Percentiles rank a stretch among this genome's conserved stretches.
Evolutionary conservation across 2,888 invertebrate genomes (phyloP).

Genomic region (Xanthorhoe spadicearia): DNA sequence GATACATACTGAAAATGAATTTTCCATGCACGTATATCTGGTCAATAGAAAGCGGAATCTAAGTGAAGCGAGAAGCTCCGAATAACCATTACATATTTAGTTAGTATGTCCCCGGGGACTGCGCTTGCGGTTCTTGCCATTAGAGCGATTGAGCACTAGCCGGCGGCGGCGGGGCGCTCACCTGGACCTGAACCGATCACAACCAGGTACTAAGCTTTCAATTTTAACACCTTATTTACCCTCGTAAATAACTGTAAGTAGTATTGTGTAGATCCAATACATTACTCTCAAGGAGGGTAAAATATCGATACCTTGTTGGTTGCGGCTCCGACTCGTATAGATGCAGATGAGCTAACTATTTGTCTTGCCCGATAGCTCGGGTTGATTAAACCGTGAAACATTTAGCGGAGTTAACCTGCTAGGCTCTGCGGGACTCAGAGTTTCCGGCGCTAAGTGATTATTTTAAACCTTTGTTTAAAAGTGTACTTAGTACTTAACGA

Average conservation of each 20-base stretch:
- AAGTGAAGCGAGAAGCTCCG: constrained; percentile 67
- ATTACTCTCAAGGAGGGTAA: constrained; percentile 60
- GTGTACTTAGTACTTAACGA: constrained; percentile 27
- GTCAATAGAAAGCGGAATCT: constrained; percentile 63
- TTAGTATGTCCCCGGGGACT: constrained; percentile 73
- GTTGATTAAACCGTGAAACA: constrained; percentile 84
- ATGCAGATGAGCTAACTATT: constrained; percentile 84
- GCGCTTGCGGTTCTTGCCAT: constrained; percentile 80
- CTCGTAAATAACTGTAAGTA: constrained; percentile 36
- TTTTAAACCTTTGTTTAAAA: constrained; percentile 30
- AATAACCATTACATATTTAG: constrained; percentile 80
- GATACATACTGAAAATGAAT: constrained; percentile 2
- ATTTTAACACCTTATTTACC: constrained; percentile 38
- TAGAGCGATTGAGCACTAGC: constrained; percentile 75
- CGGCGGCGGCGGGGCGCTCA: constrained; percentile 42
- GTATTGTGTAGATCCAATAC: constrained; percentile 46
- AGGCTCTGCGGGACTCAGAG: constrained; percentile 48
- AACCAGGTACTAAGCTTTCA: constrained; percentile 30
- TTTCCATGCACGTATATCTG: constrained; percentile 54
- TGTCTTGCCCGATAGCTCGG: constrained; percentile 81
- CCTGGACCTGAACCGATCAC: constrained; percentile 44
- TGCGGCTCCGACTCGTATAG: constrained; percentile 79
- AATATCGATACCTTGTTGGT: constrained; percentile 75
- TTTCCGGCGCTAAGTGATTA: constrained; percentile 39
- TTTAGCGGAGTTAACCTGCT: constrained; percentile 73